Evolutionary conservation across 1,140 invertebrate species (phyloP), one percentile per base, ranked within the genome.

Genomic region (Chelonus insularis): DNA sequence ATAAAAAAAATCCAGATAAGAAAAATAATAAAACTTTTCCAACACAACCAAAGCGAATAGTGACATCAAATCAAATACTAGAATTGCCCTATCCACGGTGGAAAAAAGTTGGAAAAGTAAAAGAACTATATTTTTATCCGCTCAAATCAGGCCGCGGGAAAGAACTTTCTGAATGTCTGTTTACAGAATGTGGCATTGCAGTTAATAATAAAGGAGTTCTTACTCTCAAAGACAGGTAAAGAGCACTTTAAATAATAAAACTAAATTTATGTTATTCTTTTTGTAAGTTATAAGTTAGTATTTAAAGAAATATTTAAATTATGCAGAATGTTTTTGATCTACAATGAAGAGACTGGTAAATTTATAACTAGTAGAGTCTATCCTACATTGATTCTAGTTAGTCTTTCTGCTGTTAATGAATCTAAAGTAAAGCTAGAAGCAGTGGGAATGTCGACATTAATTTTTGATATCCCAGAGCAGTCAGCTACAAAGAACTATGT

Each of bases 141-240:
- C 36, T 80, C 20, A 79, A 79, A 68, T 80, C 78, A 41, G 75
- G 77, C 7, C 67, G 69, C 47, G 75, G 72, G 2, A 72, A 62
- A 45, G 52, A 63, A 12, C 9, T 79, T 4, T 29, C 41, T 4
- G 32, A 70, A 9, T 77, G 75, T 57, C 20, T 69, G 32, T 80
- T 78, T 50, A 74, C 74, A 11, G 66, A 72, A 39, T 69, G 55
- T 41, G 78, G 78, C 0, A 77, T 78, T 12, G 70, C 64, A 21
- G 25, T 74, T 7, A 25, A 59, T 7, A 25, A 60, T 0, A 11
- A 62, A 16, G 68, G 59, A 7, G 29, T 11, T 4, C 54, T 74
- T n/a, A 68, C 56, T 1, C 57, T 79, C 0, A 66, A 59, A 63
- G 77, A 79, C 52, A 73, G 75, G 77, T 77, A 60, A 66, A 34